Conservation (phyloP, 2,113 vertebrate species). For the Donacobius atricapilla region DNA sequence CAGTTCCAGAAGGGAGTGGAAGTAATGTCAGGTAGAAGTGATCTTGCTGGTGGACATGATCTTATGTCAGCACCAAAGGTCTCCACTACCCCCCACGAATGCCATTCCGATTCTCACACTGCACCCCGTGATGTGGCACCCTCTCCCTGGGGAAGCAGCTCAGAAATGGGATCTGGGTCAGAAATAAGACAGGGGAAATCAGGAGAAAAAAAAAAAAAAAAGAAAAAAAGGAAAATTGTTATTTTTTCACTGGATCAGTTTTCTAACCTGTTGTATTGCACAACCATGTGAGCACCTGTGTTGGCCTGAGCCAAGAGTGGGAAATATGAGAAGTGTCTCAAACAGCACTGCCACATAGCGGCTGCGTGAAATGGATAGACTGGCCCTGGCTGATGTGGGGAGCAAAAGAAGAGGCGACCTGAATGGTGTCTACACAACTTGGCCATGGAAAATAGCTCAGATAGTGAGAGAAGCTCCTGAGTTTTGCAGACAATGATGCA, state of each 20-base stretch:
- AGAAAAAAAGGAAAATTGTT: background rate
- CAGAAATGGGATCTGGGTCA: background rate
- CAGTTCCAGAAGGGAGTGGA: background rate
- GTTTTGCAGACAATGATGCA: background rate
- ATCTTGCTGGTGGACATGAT: background rate
- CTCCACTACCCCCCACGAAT: fast-evolving
- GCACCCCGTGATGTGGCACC: fast-evolving
- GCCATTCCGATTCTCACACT: fast-evolving
- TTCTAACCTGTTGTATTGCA: background rate
- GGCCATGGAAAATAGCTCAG: background rate
- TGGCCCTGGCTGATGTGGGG: background rate
- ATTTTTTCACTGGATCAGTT: background rate
- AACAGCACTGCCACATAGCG: background rate
- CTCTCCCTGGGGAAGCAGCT: background rate
- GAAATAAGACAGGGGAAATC: background rate
- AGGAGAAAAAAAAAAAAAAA: fast-evolving
- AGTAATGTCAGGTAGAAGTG: background rate
- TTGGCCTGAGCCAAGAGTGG: background rate
- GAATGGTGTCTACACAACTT: background rate
- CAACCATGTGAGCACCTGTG: background rate
- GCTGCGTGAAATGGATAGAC: background rate
- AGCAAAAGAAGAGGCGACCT: background rate
- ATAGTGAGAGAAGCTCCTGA: background rate
- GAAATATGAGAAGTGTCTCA: background rate
- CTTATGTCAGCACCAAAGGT: background rate